Evolutionary conservation across 2,113 vertebrate genomes (phyloP), one percentile per base, ranked within the genome.

Genomic region (Pluvianellus socialis): DNA sequence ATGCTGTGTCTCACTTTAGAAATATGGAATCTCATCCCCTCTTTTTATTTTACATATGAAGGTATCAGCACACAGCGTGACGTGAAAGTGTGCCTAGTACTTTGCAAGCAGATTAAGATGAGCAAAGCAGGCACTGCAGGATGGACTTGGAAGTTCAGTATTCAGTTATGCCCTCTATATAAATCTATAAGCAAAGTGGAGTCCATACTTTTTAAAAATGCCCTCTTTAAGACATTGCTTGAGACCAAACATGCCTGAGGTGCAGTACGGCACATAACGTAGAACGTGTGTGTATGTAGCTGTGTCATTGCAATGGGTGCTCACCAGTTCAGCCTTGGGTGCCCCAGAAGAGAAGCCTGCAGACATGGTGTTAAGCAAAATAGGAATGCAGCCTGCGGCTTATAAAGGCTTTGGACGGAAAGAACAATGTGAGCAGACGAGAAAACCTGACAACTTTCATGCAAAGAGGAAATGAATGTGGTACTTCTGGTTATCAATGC

Each of bases 271-370:
- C 7, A 32, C 7, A 1, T 2, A 19, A 21, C 12, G 23, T 32
- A 56, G 44, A 56, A 30, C 7, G 3, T 1, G 3, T 7, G 8
- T 26, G 19, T n/a, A 16, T 9, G 2, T 6, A 65, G 24, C 3
- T 27, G 2, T 52, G 44, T 14, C 4, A 9, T 0, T 76, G 9
- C 42, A 38, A 12, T 14, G 65, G 40, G 14, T 32, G 14, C 30
- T 79, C 14, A 14, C 9, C 0, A 0, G 8, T 35, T 70, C 38
- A 71, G 38, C 65, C 11, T 47, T 20, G 5, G 33, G 14, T n/a
- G 63, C 38, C 23, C 32, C 19, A 4, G 27, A 75, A 20, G 7
- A 20, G 61, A 79, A 61, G 21, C 44, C 32, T 38, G 11, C 17
- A 73, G 70, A n/a, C 30, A 50, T 32, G 26, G 6, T 0, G 1